Conservation (phyloP, 1,140 invertebrate species). For the Pseudomyrmex flavicornis region DNA sequence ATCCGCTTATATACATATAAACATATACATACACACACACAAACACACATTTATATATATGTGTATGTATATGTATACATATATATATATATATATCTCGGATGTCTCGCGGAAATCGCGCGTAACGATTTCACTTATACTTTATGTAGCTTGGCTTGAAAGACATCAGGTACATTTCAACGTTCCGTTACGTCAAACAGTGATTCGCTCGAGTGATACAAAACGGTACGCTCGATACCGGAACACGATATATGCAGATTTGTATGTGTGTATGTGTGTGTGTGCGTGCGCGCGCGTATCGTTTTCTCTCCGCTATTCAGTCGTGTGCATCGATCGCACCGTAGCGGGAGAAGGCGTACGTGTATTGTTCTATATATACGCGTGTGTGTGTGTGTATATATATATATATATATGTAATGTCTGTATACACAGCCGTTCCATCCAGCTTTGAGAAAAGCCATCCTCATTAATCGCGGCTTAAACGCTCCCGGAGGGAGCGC, state of each 20-base stretch:
- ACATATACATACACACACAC: slow-evolving; percentile 18
- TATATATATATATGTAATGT: slow-evolving; percentile 31
- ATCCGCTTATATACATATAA: background rate
- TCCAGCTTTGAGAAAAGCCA: slow-evolving; percentile 64
- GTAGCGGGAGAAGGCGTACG: slow-evolving; percentile 20
- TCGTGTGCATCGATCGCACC: slow-evolving; percentile 65
- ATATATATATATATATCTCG: slow-evolving; percentile 42
- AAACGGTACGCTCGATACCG: slow-evolving; percentile 54
- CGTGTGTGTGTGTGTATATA: background rate
- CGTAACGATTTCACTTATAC: slow-evolving; percentile 28
- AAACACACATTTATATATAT: background rate
- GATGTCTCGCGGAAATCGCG: background rate
- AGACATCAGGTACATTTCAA: slow-evolving; percentile 73
- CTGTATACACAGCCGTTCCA: slow-evolving; percentile 64
- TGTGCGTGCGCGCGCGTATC: background rate
- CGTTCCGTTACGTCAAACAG: slow-evolving; percentile 64
- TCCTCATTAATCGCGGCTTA: slow-evolving; percentile 51
- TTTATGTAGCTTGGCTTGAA: slow-evolving; percentile 64
- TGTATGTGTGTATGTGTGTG: background rate
- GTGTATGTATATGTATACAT: slow-evolving; percentile 9
- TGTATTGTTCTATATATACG: background rate
- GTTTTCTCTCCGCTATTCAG: slow-evolving; percentile 50
- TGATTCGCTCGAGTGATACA: slow-evolving; percentile 61
- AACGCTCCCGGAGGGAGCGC: slow-evolving; percentile 45
- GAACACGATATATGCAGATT: slow-evolving; percentile 51